A percentile compares a stretch with the other conserved stretches of the same genome.
Conservation (phyloP, 2,113 vertebrate species). For the Mustela nigripes region DNA sequence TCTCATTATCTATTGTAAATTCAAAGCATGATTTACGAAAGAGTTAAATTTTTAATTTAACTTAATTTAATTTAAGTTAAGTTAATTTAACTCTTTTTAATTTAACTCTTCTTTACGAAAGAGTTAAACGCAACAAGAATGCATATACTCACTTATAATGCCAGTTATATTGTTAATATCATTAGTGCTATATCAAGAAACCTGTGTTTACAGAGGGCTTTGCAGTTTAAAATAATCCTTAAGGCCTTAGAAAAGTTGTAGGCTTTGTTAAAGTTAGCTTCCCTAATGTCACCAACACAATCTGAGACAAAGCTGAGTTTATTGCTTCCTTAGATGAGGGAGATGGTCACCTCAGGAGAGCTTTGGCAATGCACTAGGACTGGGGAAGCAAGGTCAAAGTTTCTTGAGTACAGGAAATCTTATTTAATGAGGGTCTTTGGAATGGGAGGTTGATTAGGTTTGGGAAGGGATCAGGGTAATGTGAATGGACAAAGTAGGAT, state of each 20-base stretch:
- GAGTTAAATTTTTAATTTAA: not conserved
- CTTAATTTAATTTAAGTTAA: too few species aligned
- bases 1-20: not conserved
- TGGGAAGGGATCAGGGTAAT: not conserved
- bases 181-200: not conserved
- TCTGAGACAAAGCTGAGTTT: not conserved
- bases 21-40: not conserved
- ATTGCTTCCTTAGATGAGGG: not conserved
- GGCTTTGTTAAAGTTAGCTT: not conserved
- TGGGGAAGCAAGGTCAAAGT: not conserved
- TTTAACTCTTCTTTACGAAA: not conserved
- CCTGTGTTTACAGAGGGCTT: not conserved
- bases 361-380: fast-evolving
- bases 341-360: not conserved
- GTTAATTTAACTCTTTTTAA: too few species aligned
- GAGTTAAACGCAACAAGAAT: not conserved
- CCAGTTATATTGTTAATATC: not conserved
- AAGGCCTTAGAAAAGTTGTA: not conserved
- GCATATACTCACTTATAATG: not conserved
- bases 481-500: not conserved
- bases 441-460: not conserved
- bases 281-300: not conserved
- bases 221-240: not conserved
- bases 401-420: not conserved
- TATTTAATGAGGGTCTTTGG: not conserved